These are phyloP conservation scores for Crocodylus rhombifer DNA, from an alignment of 2,797 vertebrate species.

Conservation along the genomic window DNA sequence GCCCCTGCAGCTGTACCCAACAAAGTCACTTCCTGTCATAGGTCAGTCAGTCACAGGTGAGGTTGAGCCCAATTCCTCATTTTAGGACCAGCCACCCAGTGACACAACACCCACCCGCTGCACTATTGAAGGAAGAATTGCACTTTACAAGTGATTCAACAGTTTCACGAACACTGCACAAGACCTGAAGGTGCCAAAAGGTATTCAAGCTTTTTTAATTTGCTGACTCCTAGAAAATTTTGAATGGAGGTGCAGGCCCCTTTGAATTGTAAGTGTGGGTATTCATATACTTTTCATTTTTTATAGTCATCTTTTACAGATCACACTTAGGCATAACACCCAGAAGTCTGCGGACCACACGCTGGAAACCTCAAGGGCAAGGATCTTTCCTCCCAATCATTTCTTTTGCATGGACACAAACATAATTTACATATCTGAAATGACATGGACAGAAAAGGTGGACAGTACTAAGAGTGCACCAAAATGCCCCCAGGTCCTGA, in stretches of 20 bases:
- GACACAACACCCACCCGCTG: not conserved
- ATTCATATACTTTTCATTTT: too few species aligned
- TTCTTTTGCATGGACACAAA: not conserved
- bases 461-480: not conserved
- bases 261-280: too few species aligned
- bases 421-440: not conserved
- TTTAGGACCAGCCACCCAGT: not conserved
- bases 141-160: not conserved
- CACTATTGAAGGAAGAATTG: not conserved
- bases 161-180: rapidly evolving
- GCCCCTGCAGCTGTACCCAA: not conserved
- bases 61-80: not conserved
- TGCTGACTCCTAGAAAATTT: too few species aligned
- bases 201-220: too few species aligned
- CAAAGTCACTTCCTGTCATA: not conserved
- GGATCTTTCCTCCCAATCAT: not conserved
- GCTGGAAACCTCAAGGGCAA: not conserved
- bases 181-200: not conserved
- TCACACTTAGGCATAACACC: too few species aligned
- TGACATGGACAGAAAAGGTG: not conserved
- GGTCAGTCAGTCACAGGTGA: not conserved
- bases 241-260: too few species aligned
- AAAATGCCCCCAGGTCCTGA: not conserved
- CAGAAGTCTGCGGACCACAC: too few species aligned
- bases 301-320: too few species aligned